Evolutionary conservation across 64 coral and sea anemone species (phyloP), one percentile per base, ranked within the genome.

Genomic region (Porites australiensis): DNA sequence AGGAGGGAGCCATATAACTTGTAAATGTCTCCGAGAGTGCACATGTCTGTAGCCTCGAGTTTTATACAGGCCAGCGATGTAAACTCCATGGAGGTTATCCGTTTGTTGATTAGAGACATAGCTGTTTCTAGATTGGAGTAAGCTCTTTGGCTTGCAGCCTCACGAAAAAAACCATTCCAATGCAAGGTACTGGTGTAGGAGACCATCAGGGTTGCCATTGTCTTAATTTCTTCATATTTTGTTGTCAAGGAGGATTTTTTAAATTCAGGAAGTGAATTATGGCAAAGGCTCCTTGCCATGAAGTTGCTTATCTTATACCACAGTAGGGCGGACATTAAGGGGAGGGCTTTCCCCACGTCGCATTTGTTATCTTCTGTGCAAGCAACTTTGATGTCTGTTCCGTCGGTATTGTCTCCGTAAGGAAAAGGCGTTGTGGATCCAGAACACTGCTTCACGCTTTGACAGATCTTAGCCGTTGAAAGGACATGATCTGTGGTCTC

Each of bases 1-100:
- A 21, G 67, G 3, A 93, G 58, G 0, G 75, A 77, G 57, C 44
- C n/a, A 57, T 93, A 68, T 44, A 55, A 60, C n/a, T n/a, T 68
- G 22, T 53, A 86, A 19, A 93, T 93, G 37, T 93, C 69, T 64
- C 69, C 90, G 23, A 92, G 37, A 10, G 44, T 43, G 57, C 90
- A 92, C 70, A 92, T 62, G 52, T 86, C 82, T 0, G 21, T 53
- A 46, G 90, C 51, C 23, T 86, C 72, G 23, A 92, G 58, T 3
- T 86, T 20, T 15, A 64, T 44, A 59, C 90, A 92, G 6, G 90
- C 90, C 54, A 77, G 45, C 5, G 90, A 49, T 57, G 60, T 81
- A 62, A 50, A 88, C 15, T 88, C 59, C 47, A 62, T 44, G 15
- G 87, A 77, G 19, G 63, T 61, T 10, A 19, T 16, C 7, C 72